phyloP scores from a whole-genome alignment of 2,888 invertebrate species.

The Morinoia aosen region DNA sequence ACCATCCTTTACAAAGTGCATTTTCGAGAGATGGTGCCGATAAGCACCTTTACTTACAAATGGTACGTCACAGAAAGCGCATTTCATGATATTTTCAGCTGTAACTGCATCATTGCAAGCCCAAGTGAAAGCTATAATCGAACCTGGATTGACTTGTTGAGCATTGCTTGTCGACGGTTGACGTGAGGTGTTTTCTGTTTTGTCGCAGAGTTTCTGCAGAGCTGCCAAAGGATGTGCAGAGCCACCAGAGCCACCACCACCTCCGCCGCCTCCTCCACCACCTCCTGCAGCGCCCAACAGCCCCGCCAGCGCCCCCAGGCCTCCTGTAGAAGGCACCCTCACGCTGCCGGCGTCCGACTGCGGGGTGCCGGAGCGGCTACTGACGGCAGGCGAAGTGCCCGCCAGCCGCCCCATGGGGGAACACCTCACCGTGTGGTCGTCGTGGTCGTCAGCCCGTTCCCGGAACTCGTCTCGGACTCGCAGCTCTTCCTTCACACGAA shows the following conservation, averaged over 20 bases:
- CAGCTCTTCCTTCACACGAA: constrained; percentile 67
- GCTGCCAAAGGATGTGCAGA: constrained; percentile 91
- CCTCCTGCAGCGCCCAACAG: constrained; percentile 60
- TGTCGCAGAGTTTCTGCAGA: constrained; percentile 94
- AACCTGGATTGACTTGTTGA: constrained; percentile 76
- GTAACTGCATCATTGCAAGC: constrained; percentile 93
- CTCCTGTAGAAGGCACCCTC: constrained; percentile 43
- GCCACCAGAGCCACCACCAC: constrained; percentile 58
- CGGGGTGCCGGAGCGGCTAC: constrained; percentile 67
- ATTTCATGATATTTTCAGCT: constrained; percentile 89
- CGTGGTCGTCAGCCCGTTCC: constrained; percentile 63
- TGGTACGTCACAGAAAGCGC: constrained; percentile 94
- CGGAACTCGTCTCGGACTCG: constrained; percentile 67
- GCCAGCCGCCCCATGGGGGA: constrained; percentile 61
- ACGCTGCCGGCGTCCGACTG: constrained; percentile 64
- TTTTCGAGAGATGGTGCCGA: constrained; percentile 94
- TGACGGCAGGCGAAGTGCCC: constrained; percentile 63
- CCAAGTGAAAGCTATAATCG: constrained; percentile 92
- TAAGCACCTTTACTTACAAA: constrained; percentile 97
- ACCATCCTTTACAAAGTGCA: constrained; percentile 95
- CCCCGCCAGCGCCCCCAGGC: constrained; percentile 60
- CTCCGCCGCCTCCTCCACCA: constrained; percentile 59
- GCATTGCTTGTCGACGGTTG: constrained; percentile 75
- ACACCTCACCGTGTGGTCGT: constrained; percentile 57
- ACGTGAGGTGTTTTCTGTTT: constrained; percentile 80